These are phyloP conservation scores for Euglossa dilemma DNA, from an alignment of 1,140 invertebrate genomes.

Conservation along the genomic window DNA sequence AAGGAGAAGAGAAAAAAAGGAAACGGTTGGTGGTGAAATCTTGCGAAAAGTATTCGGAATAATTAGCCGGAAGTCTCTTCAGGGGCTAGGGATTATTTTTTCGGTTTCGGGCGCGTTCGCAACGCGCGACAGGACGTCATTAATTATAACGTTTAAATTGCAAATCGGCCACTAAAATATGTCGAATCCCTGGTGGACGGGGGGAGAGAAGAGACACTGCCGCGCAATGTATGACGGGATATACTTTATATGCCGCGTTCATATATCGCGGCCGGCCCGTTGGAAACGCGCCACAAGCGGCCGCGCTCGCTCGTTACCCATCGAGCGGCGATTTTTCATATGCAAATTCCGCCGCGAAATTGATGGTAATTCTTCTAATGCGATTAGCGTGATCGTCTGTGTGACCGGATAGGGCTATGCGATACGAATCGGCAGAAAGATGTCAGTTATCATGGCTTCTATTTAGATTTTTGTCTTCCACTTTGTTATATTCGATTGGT, in stretches of 20 bases:
- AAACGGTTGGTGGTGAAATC: not conserved
- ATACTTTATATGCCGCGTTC: constrained; percentile 56
- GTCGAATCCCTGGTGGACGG: constrained; percentile 68
- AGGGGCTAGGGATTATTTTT: constrained; percentile 35
- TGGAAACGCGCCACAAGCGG: not conserved
- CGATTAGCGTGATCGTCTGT: constrained; percentile 65
- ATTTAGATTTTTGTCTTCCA: not conserved
- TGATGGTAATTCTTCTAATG: constrained; percentile 75
- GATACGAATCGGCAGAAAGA: constrained; percentile 32
- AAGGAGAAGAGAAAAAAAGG: not conserved
- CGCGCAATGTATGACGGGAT: constrained; percentile 43
- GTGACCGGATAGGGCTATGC: constrained; percentile 67
- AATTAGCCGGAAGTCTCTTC: not conserved
- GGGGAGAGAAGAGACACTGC: not conserved
- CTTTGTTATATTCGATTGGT: no score
- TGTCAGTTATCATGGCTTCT: not conserved
- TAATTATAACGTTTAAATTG: constrained; percentile 74
- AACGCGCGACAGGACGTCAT: constrained; percentile 59
- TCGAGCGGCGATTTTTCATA: constrained; percentile 68
- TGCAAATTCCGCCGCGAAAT: constrained; percentile 75
- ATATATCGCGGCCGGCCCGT: constrained; percentile 7
- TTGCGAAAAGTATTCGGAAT: not conserved
- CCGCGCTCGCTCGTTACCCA: constrained; percentile 13
- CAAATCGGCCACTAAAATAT: constrained; percentile 74
- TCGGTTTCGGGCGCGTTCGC: constrained; percentile 25